These are phyloP conservation scores for Ailuropoda melanoleuca DNA, from an alignment of 2,113 vertebrate species.

Conservation along the genomic window DNA sequence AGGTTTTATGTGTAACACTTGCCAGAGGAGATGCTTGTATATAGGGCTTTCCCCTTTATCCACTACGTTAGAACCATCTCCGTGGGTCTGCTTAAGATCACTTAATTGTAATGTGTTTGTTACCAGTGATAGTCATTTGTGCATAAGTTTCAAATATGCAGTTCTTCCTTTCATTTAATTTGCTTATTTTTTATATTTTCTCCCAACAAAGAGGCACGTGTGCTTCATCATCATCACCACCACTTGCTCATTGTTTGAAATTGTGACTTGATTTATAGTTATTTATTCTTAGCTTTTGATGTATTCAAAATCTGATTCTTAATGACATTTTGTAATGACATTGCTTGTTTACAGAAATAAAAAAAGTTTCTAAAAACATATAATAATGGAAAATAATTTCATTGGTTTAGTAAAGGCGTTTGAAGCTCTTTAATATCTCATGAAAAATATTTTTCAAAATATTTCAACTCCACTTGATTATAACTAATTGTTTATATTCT, in stretches of 20 bases:
- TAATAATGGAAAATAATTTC: conserved; percentile 28
- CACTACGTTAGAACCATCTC: neutral
- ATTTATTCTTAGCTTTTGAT: conserved; percentile 29
- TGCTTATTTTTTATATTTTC: conserved; percentile 24
- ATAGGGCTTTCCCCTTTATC: neutral
- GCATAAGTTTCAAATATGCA: neutral
- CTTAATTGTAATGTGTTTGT: neutral
- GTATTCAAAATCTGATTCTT: conserved; percentile 2
- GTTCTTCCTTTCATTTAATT: conserved; percentile 22
- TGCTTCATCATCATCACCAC: neutral
- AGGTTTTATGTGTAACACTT: conserved; percentile 11
- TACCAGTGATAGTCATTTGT: neutral
- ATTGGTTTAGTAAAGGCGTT: neutral
- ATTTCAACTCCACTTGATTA: conserved; percentile 28
- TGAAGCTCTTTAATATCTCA: neutral
- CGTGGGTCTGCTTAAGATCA: neutral
- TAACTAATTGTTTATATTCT: neutral
- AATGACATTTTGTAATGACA: neutral
- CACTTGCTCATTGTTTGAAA: neutral
- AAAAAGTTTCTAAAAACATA: conserved; percentile 18
- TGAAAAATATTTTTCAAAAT: conserved; percentile 1
- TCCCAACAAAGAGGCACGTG: neutral
- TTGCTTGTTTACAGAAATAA: neutral
- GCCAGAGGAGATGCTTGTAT: neutral
- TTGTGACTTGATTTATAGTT: neutral